Evolutionary conservation across 2,888 invertebrate genomes (phyloP).

Genomic region (Pandemis corylana): DNA sequence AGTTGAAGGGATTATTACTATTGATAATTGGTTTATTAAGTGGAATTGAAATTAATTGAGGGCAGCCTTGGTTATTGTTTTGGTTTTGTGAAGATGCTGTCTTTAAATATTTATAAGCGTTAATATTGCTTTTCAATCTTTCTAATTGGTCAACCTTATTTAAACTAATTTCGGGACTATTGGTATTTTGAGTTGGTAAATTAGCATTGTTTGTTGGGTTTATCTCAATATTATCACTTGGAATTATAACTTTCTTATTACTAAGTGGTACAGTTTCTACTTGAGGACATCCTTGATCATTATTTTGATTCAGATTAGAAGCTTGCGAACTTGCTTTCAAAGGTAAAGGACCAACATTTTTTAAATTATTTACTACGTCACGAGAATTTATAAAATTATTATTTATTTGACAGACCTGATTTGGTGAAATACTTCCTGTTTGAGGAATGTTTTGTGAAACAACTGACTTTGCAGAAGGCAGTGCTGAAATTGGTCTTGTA

Average conservation of each 20-base stretch:
- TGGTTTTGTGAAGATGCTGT: not conserved
- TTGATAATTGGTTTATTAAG: slow-evolving; percentile 5
- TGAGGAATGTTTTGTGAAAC: not conserved
- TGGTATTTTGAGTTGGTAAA: not conserved
- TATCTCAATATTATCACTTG: not conserved
- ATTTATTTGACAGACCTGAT: not conserved
- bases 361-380: not conserved
- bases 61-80: slow-evolving; percentile 28
- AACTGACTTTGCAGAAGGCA: not conserved
- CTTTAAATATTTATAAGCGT: not conserved
- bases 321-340: not conserved
- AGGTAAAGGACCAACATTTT: not conserved
- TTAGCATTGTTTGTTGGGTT: not conserved
- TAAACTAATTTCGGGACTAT: not conserved
- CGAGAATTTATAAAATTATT: not conserved
- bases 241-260: not conserved
- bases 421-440: not conserved
- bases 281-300: slow-evolving; percentile 23
- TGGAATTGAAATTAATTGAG: slow-evolving; percentile 23
- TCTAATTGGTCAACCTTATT: not conserved
- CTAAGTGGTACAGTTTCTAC: not conserved
- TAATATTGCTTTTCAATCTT: not conserved
- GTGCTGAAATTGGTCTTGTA: not conserved
- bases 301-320: not conserved
- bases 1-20: not conserved